These are phyloP conservation scores for Pandion haliaetus DNA, from an alignment of 2,113 vertebrate genomes.

Conservation along the genomic window DNA sequence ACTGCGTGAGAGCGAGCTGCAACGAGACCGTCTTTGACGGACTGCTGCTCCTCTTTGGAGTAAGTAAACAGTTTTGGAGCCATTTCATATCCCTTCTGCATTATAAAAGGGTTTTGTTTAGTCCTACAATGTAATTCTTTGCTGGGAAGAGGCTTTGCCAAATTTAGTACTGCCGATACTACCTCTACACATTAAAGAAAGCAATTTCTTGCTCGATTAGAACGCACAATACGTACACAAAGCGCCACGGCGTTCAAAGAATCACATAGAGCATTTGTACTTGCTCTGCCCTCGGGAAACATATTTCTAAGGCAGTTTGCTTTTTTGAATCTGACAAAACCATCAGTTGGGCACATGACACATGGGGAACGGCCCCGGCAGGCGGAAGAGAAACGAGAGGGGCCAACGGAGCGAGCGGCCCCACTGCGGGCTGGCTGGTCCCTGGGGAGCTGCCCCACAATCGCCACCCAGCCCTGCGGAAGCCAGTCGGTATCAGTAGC, in stretches of 20 bases:
- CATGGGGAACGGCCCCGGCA: not conserved
- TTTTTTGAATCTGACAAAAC: not conserved
- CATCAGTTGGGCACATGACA: not conserved
- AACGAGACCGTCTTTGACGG: not conserved
- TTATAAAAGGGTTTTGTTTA: not conserved
- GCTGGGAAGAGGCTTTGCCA: not conserved
- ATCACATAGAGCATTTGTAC: not conserved
- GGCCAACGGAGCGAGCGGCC: not conserved
- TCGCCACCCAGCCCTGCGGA: not conserved
- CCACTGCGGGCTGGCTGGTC: too few species aligned
- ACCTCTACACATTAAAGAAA: too few species aligned
- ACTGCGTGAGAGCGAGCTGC: not conserved
- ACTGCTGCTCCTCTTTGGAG: not conserved
- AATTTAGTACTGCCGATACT: not conserved
- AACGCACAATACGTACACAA: fast-evolving
- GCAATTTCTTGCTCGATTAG: not conserved
- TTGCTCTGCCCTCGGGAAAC: not conserved
- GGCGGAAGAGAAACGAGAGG: not conserved
- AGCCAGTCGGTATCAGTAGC: not conserved
- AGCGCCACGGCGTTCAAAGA: not conserved
- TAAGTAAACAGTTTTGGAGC: not conserved
- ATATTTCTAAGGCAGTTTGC: not conserved
- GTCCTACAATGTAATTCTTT: not conserved
- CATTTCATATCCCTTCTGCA: not conserved
- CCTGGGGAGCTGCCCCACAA: not conserved